Base-by-base conservation (phyloP, 2,113 vertebrate species). In the Gallinago media region DNA sequence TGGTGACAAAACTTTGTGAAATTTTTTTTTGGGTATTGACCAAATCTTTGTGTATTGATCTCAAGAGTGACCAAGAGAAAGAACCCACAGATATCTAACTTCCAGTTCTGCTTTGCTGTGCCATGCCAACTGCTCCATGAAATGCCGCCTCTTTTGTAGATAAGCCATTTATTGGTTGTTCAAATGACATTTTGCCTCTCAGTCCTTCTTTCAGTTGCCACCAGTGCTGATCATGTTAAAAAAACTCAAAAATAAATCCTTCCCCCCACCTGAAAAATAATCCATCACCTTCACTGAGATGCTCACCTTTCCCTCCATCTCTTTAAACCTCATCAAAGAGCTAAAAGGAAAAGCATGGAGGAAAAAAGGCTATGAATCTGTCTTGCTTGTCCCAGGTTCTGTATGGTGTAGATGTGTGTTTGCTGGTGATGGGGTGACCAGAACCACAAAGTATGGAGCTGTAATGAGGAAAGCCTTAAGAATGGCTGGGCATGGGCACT, bases 401-500 rank as follows among this genome's bases (percentile, higher is more conserved):
- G 3, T 61, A 17, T 5, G 2, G 6, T 62, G 12, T 29, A 26
- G 2, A 19, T 40, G 8, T 66, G n/a, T 56, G 20, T 85, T 81
- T 70, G 9, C 19, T 92, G n/a, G 6, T 49, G 38, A 5, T 31
- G 19, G 32, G 13, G 27, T 31, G 19, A 61, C 31, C 15, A 52
- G 36, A 29, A 77, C 11, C 18, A 32, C 54, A 66, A 19, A 47
- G 10, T 22, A 52, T 47, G 32, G 40, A 52, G 5, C 20, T 42
- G 12, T 40, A 74, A 74, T 7, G 32, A 78, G 26, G 36, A 58
- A 49, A 74, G 36, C 4, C 18, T 52, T 38, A 20, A 13, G 13
- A 5, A 19, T 12, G 42, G 9, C 9, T 62, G 27, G 5, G 2
- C 4, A n/a, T 2, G 2, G 16, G 9, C 17, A 32, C 19, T 66